phyloP scores from a whole-genome alignment of 2,888 invertebrate genomes.

The Aplocera efformata region DNA sequence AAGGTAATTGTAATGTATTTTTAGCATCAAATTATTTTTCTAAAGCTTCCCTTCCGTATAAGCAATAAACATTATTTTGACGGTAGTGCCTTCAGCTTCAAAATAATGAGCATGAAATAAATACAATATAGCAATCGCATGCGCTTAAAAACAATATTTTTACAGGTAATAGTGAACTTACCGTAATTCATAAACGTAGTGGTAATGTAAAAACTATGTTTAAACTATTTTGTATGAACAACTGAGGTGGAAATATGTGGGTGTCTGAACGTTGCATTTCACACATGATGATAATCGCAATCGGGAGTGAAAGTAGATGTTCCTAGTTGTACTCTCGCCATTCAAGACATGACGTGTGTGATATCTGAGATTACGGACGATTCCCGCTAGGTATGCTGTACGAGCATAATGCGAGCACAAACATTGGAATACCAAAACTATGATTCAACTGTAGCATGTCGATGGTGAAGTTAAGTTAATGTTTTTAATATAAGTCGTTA shows the following conservation, averaged over 20 bases:
- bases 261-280: constrained; percentile 75
- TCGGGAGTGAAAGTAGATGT: constrained; percentile 58
- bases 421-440: constrained; percentile 67
- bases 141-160: constrained; percentile 76
- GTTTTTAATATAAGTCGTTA: constrained; percentile 73
- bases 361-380: constrained; percentile 54
- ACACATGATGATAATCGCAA: constrained; percentile 57
- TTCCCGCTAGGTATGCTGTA: constrained; percentile 15
- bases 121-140: constrained; percentile 68
- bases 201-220: constrained; percentile 65
- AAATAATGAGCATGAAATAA: constrained; percentile 53
- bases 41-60: constrained; percentile 71
- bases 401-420: constrained; percentile 54
- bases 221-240: constrained; percentile 69
- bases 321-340: constrained; percentile 65
- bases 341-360: constrained; percentile 62
- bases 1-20: constrained; percentile 57
- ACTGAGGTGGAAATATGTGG: constrained; percentile 62
- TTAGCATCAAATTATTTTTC: constrained; percentile 72
- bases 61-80: constrained; percentile 73
- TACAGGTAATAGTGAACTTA: constrained; percentile 75
- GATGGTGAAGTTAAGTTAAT: constrained; percentile 73
- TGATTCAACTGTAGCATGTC: constrained; percentile 66
- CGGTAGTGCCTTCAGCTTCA: constrained; percentile 79
- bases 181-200: constrained; percentile 73